Conservation (phyloP, 2,888 invertebrate species). For the Coelopa pilipes region DNA sequence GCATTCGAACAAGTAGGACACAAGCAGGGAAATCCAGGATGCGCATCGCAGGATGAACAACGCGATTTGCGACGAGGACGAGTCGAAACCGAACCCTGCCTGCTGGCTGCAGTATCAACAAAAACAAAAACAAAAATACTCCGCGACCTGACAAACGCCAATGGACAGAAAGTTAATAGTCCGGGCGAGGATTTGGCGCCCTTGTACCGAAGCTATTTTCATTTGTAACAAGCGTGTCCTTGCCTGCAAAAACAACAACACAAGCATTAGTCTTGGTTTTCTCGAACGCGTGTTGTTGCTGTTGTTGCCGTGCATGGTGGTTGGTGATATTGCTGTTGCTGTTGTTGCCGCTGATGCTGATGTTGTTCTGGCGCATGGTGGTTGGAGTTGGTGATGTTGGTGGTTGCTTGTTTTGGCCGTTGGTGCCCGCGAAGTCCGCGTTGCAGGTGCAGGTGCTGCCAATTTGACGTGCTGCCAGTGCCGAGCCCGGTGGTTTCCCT, state of each 20-base stretch:
- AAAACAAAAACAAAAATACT: too few relatives aligned
- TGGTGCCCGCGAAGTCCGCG: conserved; percentile 26
- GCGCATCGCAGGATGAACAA: conserved; percentile 16
- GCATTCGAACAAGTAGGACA: conserved; percentile 41
- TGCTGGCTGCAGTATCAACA: background rate
- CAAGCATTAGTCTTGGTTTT: conserved; percentile 30
- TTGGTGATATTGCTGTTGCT: background rate
- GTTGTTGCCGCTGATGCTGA: background rate
- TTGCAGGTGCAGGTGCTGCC: conserved; percentile 40
- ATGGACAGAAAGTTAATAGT: conserved; percentile 59
- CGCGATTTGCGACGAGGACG: background rate
- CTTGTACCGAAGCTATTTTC: conserved; percentile 42
- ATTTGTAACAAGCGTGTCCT: conserved; percentile 25
- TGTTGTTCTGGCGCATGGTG: conserved; percentile 11
- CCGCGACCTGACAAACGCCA: background rate
- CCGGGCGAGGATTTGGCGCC: conserved; percentile 55
- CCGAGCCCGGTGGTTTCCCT: background rate
- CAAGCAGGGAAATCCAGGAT: conserved; percentile 31
- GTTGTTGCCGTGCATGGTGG: conserved; percentile 13
- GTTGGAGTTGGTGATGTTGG: conserved; percentile 29
- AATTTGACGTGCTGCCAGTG: conserved; percentile 21
- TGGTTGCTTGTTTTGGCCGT: conserved; percentile 30
- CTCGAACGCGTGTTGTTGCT: background rate
- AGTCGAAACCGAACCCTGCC: background rate
- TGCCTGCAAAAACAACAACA: conserved; percentile 2